Conservation (phyloP, 2,113 vertebrate species). For the Podarcis cretensis region DNA sequence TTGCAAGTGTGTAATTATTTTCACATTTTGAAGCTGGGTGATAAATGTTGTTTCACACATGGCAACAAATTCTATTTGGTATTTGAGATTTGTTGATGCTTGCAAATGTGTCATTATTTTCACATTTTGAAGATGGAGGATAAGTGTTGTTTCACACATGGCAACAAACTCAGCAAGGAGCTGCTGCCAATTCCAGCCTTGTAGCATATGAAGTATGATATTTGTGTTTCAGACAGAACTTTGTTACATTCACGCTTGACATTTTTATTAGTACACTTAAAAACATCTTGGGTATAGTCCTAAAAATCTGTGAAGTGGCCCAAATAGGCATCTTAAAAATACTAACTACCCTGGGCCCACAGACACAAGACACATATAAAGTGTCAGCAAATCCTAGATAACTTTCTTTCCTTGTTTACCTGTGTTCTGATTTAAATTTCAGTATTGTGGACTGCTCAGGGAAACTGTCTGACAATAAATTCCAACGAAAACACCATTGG, state of each 20-base stretch:
- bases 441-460: constrained; percentile 99
- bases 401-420: constrained; percentile 23
- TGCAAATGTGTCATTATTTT: too few relatives aligned
- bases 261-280: neutral
- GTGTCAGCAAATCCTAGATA: neutral
- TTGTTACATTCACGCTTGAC: neutral
- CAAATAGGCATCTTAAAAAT: neutral
- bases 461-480: constrained; percentile 92
- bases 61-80: neutral
- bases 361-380: neutral
- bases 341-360: neutral
- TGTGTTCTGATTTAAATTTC: constrained; percentile 41
- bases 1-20: neutral
- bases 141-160: too few relatives aligned
- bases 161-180: too few relatives aligned
- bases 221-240: neutral
- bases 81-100: neutral
- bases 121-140: too few relatives aligned
- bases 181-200: neutral
- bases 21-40: neutral
- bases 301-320: neutral
- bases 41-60: neutral
- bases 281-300: neutral
- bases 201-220: neutral
- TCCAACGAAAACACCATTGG: constrained; percentile 92